Percentiles rank a stretch among this genome's conserved stretches.
Evolutionary conservation across 2,113 vertebrate species (phyloP).

Genomic region (Prunella fulvescens): DNA sequence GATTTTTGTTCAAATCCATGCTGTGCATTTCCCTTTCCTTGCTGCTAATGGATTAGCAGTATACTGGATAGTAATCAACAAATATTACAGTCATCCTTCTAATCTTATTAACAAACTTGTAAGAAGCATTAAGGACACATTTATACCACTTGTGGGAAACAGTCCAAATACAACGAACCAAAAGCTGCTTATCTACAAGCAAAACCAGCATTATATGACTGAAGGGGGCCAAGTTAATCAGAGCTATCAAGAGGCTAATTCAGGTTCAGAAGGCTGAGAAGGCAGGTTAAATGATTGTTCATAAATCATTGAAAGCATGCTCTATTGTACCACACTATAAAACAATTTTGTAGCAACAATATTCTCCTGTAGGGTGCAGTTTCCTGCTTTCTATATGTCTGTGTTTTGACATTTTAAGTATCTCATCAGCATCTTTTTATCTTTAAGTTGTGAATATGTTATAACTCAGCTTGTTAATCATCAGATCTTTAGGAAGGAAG

Average conservation of each 20-base stretch:
- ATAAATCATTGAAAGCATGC: slow-evolving; percentile 20
- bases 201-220: slow-evolving; percentile 26
- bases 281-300: not conserved
- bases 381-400: slow-evolving; percentile 15
- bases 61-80: slow-evolving; percentile 62
- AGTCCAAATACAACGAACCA: slow-evolving; percentile 71
- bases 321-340: not conserved
- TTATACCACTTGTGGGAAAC: slow-evolving; percentile 71
- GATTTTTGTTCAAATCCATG: slow-evolving; percentile 63
- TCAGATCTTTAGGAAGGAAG: slow-evolving; percentile 37
- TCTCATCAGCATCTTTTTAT: slow-evolving; percentile 13
- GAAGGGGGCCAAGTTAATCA: slow-evolving; percentile 38
- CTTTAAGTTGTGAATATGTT: not conserved
- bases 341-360: not conserved
- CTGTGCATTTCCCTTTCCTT: slow-evolving; percentile 47
- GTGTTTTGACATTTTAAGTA: slow-evolving; percentile 48
- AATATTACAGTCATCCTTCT: slow-evolving; percentile 68
- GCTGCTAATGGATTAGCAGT: slow-evolving; percentile 6
- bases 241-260: slow-evolving; percentile 41
- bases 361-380: slow-evolving; percentile 24
- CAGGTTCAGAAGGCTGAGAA: slow-evolving; percentile 24
- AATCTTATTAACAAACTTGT: slow-evolving; percentile 70
- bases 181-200: slow-evolving; percentile 66
- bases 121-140: slow-evolving; percentile 73
- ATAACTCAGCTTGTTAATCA: not conserved